phyloP scores from a whole-genome alignment of 2,113 vertebrate species.

The Cisticola juncidis region DNA sequence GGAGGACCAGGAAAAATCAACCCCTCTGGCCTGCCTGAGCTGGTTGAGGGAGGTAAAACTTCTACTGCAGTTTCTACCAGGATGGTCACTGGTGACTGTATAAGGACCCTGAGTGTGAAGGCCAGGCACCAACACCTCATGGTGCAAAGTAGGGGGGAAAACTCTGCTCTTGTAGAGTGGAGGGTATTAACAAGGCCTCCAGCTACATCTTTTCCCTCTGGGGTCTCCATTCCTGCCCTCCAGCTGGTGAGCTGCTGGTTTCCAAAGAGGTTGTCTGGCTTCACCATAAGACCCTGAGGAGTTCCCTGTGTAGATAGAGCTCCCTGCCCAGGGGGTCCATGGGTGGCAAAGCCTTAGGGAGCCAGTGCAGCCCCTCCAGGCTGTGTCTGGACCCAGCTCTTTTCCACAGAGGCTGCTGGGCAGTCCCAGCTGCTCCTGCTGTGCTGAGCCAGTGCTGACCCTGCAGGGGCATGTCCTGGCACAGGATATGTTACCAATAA shows the following conservation, averaged over 20 bases:
- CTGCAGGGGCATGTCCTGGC: not conserved
- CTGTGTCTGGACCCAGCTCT: not conserved
- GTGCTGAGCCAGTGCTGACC: not conserved
- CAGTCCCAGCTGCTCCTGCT: not conserved
- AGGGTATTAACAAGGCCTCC: not conserved
- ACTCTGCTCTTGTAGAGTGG: not conserved
- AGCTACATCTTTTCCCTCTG: not conserved
- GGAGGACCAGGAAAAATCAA: not conserved
- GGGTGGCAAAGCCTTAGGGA: not conserved
- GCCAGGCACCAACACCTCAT: not conserved
- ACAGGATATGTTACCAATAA: slow-evolving; percentile 56
- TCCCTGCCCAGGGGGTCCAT: not conserved
- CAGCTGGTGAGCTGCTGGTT: not conserved
- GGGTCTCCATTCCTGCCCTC: not conserved
- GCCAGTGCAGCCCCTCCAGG: not conserved
- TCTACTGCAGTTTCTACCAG: not conserved
- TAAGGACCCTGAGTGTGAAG: not conserved
- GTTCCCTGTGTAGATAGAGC: not conserved
- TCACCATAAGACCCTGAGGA: not conserved
- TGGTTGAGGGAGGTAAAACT: not conserved
- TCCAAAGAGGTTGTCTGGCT: not conserved
- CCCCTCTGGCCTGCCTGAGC: not conserved
- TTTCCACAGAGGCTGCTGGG: not conserved
- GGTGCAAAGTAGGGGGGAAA: not conserved
- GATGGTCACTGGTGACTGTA: not conserved